Conservation (phyloP, 2,113 vertebrate species). For the Bombycilla garrulus region DNA sequence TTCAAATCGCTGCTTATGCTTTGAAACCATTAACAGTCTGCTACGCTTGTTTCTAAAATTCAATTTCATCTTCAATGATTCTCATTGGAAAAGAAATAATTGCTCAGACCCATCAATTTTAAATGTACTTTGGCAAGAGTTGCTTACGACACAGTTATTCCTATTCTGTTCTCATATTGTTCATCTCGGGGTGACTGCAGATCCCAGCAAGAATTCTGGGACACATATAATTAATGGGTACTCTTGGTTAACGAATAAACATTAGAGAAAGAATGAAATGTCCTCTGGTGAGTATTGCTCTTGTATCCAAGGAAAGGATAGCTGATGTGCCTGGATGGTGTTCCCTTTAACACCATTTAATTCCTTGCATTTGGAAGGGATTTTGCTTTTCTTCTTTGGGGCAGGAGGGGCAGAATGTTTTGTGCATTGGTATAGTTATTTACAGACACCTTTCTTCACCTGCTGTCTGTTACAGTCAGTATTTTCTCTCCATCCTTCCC, state of each 20-base stretch:
- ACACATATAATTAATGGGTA: not conserved
- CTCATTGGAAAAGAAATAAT: constrained; percentile 4
- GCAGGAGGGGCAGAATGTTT: not conserved
- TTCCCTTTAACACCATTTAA: not conserved
- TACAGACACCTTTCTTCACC: not conserved
- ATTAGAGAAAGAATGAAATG: not conserved
- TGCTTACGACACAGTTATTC: not conserved
- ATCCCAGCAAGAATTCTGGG: not conserved
- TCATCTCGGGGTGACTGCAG: not conserved
- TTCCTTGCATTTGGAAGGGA: not conserved
- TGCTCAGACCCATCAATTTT: constrained; percentile 7
- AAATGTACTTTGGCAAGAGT: constrained; percentile 3
- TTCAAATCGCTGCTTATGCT: not conserved
- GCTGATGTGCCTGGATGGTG: not conserved
- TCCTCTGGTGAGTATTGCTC: not conserved
- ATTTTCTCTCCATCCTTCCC: not conserved
- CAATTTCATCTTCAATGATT: not conserved
- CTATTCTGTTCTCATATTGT: not conserved
- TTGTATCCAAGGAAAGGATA: not conserved
- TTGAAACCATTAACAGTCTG: not conserved
- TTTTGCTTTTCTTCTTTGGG: not conserved
- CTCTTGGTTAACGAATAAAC: not conserved
- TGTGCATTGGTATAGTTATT: not conserved
- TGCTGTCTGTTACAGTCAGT: not conserved
- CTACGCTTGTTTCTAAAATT: not conserved